These are phyloP conservation scores for Tragelaphus scriptus DNA, from an alignment of 2,113 vertebrate genomes.

Conservation along the genomic window DNA sequence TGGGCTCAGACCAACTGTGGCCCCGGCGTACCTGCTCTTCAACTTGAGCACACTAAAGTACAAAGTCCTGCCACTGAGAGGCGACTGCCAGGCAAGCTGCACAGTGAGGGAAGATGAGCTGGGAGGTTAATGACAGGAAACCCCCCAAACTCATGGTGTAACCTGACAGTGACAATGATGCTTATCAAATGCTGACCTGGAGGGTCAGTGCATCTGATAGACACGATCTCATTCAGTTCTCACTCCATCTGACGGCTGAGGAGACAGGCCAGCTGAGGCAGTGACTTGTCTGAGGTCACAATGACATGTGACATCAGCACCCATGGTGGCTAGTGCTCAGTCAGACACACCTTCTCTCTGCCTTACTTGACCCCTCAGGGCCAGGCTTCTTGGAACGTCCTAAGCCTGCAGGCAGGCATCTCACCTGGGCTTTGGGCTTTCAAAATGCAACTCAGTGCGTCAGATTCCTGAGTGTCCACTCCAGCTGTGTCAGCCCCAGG, in stretches of 20 bases:
- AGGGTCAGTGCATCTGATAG: background rate
- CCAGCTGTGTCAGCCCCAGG: background rate
- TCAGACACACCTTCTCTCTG: fast-evolving
- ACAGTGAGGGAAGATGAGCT: background rate
- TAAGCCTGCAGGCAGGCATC: background rate
- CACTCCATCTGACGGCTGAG: background rate
- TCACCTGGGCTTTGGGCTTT: background rate
- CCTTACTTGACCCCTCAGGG: background rate
- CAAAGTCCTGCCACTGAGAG: background rate
- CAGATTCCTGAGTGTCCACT: background rate
- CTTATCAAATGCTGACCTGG: background rate
- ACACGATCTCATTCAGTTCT: background rate
- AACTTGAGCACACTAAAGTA: background rate
- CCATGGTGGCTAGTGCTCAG: background rate
- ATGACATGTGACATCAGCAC: background rate
- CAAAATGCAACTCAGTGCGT: background rate
- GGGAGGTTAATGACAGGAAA: background rate
- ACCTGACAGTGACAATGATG: background rate
- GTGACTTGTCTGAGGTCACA: background rate
- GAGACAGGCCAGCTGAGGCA: background rate
- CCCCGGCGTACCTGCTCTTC: background rate
- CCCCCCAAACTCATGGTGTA: background rate
- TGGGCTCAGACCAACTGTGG: background rate
- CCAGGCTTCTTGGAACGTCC: background rate
- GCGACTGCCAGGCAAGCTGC: background rate